Percentiles rank a stretch among this genome's conserved stretches.
Conservation (phyloP, 2,797 vertebrate genomes). For the Muraenolepis orangiensis region DNA sequence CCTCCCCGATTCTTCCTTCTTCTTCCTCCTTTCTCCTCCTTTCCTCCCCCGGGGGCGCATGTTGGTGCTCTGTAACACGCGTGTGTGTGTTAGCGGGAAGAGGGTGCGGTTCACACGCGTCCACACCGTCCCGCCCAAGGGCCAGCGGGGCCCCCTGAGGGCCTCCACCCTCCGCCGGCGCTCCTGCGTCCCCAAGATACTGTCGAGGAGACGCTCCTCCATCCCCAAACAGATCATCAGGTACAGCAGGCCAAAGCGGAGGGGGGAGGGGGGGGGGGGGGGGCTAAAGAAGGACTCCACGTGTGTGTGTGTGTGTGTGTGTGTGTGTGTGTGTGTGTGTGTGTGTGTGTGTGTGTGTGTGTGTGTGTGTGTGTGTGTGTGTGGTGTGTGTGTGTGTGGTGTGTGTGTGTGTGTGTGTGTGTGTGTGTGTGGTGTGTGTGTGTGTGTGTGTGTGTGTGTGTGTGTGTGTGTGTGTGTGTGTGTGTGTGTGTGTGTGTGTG, state of each 20-base stretch:
- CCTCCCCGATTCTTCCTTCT: background rate
- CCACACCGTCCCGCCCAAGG: slow-evolving; percentile 86
- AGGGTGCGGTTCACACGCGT: slow-evolving; percentile 87
- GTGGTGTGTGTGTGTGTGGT: too few relatives aligned
- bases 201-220: slow-evolving; percentile 65
- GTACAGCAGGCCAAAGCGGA: slow-evolving; percentile 69
- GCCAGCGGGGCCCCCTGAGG: slow-evolving; percentile 78
- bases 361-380: too few relatives aligned
- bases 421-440: too few relatives aligned
- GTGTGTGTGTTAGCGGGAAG: slow-evolving; percentile 74
- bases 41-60: background rate
- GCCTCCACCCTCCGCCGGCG: slow-evolving; percentile 74
- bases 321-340: too few relatives aligned
- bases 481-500: too few relatives aligned
- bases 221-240: slow-evolving; percentile 85
- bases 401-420: too few relatives aligned
- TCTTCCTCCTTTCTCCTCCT: slow-evolving; percentile 8
- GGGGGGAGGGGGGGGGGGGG: background rate
- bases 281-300: background rate
- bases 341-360: too few relatives aligned
- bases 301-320: too few relatives aligned
- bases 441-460: too few relatives aligned
- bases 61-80: background rate
- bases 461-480: too few relatives aligned
- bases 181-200: slow-evolving; percentile 84